A percentile compares a stretch with the other conserved stretches of the same genome.
phyloP scores from a whole-genome alignment of 2,797 vertebrate genomes.

The Lagothrix lagotricha region DNA sequence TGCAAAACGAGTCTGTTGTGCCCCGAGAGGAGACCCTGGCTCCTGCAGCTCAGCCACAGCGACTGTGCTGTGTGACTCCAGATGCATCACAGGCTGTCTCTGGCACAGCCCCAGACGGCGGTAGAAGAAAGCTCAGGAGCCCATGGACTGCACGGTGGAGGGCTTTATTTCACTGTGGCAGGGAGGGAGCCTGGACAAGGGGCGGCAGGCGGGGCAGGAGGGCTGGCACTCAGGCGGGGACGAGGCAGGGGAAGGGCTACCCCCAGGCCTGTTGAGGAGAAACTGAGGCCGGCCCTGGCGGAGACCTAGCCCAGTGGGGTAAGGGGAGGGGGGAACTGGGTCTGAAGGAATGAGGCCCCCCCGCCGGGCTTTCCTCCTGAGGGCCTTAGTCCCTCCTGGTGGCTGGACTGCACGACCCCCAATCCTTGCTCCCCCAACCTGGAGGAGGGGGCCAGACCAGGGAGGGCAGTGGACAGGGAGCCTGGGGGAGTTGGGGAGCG shows the following conservation, averaged over 20 bases:
- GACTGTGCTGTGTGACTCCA: neutral
- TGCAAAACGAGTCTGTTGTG: neutral
- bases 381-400: constrained; percentile 55
- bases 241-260: neutral
- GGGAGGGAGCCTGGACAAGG: neutral
- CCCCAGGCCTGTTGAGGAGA: constrained; percentile 39
- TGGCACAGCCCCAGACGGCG: neutral
- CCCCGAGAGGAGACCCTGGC: neutral
- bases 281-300: constrained; percentile 18
- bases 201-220: neutral
- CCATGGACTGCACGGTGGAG: neutral
- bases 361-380: constrained; percentile 15
- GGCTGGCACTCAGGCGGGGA: neutral
- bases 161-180: constrained; percentile 66
- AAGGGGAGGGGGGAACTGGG: neutral
- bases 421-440: constrained; percentile 47
- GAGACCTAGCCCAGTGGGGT: neutral
- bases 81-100: neutral
- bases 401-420: neutral
- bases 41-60: neutral
- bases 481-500: constrained; percentile 23
- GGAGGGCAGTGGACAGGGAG: constrained; percentile 45
- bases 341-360: constrained; percentile 36
- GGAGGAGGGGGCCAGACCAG: neutral
- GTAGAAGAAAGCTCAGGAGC: neutral